Evolutionary conservation across 2,888 invertebrate species (phyloP), one percentile per base, ranked within the genome.

Genomic region (Synanthedon andrenaeformis): DNA sequence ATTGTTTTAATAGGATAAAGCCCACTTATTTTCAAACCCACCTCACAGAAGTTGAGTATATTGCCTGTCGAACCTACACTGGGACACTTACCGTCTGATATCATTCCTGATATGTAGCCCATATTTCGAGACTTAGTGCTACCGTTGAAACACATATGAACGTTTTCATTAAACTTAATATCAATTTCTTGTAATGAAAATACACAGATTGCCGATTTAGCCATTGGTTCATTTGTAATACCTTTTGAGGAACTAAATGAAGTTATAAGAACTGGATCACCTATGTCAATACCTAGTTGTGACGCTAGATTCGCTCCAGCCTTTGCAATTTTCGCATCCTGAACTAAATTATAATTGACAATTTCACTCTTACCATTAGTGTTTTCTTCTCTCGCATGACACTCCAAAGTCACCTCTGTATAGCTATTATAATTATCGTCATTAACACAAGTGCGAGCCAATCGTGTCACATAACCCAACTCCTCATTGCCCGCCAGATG

Each of bases 401-500:
- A 99, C 77, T 96, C 94, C 56, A 98, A 89, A 13, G 97, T 97
- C 53, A 98, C 94, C 86, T 99, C 99, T 0, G 97, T 96, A 77
- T 99, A 99, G 72, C 97, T 98, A 76, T 97, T 96, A 79, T 97
- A 99, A 75, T 96, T 95, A 19, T 94, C 92, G 86, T 99, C 99
- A 64, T 94, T 95, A 57, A 97, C 96, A 84, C 99, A 99, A 55
- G 97, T 95, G 48, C 98, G 91, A 1, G 97, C 95, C 58, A 98
- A 86, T 23, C 98, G 92, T 5, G 97, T 94, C 53, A 96, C 93
- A 83, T 95, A 97, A 3, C 96, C 96, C 56, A 92, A 90, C 77
- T 97, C 95, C 73, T 98, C 96, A 70, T 94, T 94, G 49, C 94
- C 94, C 55, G 94, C 94, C 56, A 96, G 88, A 72, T 96, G 94